These are phyloP conservation scores for Aspidapion aeneum DNA, from an alignment of 2,888 invertebrate species.

Conservation along the genomic window DNA sequence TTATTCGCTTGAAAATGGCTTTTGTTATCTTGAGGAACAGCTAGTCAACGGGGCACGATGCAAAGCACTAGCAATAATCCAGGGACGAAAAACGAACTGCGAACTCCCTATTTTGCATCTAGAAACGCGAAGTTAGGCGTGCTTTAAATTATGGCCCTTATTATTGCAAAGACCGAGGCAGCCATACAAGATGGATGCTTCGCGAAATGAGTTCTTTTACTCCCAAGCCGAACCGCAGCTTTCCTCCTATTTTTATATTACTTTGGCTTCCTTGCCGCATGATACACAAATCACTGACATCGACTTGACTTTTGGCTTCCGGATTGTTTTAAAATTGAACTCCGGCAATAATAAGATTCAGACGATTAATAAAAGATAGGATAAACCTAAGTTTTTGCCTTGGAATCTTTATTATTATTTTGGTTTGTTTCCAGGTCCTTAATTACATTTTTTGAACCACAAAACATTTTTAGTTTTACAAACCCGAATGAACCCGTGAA, in stretches of 20 bases:
- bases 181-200: slow-evolving; percentile 47
- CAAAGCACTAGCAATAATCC: slow-evolving; percentile 7
- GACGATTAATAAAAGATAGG: too few relatives aligned
- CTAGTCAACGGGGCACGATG: slow-evolving; percentile 1
- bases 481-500: too few relatives aligned
- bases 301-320: too few relatives aligned
- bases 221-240: background rate
- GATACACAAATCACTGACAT: background rate
- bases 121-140: slow-evolving; percentile 33
- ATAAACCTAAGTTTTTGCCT: too few relatives aligned
- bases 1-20: too few relatives aligned
- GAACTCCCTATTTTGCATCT: slow-evolving; percentile 26
- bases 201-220: slow-evolving; percentile 42
- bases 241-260: slow-evolving; percentile 25
- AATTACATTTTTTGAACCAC: too few relatives aligned
- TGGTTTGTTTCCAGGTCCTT: too few relatives aligned
- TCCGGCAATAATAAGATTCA: too few relatives aligned
- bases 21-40: too few relatives aligned
- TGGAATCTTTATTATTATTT: too few relatives aligned
- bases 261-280: background rate
- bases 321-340: too few relatives aligned
- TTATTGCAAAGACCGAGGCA: slow-evolving; percentile 44
- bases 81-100: slow-evolving; percentile 15
- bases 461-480: too few relatives aligned
- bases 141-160: slow-evolving; percentile 45